phyloP scores from a whole-genome alignment of 1,140 invertebrate species.

The Ectropis grisescens region DNA sequence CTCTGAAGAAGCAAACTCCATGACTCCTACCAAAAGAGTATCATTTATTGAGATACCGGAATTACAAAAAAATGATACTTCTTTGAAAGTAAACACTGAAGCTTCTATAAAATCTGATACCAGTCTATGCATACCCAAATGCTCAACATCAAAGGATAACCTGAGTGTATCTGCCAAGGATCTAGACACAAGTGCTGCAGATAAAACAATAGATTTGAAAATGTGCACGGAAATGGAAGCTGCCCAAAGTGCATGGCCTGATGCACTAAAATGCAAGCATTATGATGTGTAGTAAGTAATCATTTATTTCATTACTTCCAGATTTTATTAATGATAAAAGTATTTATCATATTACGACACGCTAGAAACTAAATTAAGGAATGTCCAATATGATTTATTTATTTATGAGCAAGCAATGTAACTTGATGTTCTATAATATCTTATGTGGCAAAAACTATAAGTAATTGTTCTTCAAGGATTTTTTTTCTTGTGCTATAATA shows the following conservation, averaged over 20 bases:
- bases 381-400: no score
- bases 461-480: no score
- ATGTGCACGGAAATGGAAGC: constrained; percentile 36
- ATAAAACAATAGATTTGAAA: constrained; percentile 41
- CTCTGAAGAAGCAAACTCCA: constrained; percentile 30
- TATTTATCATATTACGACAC: no score
- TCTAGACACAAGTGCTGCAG: constrained; percentile 47
- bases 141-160: constrained; percentile 5
- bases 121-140: no score
- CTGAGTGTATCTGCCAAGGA: constrained; percentile 18
- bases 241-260: constrained; percentile 63
- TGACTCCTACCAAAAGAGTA: constrained; percentile 50
- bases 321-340: no score
- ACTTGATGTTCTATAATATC: no score
- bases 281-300: constrained; percentile 77
- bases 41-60: constrained; percentile 47
- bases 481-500: no score
- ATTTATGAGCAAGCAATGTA: no score
- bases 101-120: constrained; percentile 2
- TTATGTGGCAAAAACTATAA: no score
- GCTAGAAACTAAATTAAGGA: no score
- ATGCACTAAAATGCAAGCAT: constrained; percentile 70
- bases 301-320: no score
- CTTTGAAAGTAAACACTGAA: no score
- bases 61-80: constrained; percentile 1